Evolutionary conservation across 2,113 vertebrate genomes (phyloP), one percentile per base, ranked within the genome.

Genomic region (Empidonax alnorum): DNA sequence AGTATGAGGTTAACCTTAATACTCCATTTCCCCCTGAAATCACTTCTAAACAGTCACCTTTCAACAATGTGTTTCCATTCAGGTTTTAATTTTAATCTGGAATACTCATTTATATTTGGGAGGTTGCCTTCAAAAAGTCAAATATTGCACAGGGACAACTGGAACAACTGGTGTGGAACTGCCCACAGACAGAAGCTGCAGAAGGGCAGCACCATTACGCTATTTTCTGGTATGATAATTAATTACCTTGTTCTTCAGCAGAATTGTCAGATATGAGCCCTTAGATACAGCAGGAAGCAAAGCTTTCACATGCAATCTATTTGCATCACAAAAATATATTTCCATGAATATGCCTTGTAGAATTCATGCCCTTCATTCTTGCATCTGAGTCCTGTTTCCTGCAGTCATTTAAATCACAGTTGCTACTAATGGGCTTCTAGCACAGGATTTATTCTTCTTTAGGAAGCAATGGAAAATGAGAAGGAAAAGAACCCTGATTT

Each of bases 231-330:
- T 42, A 58, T 68, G 42, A 46, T 76, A 92, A 90, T 93, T 78
- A 92, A 91, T 92, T 93, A 69, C 72, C 53, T 87, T 58, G 37
- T 77, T 87, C 85, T 89, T 90, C 42, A 87, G 76, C 74, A 84
- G 73, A 90, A 80, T 82, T 89, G 63, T 94, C 85, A 84, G 46
- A 52, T 62, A 84, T 27, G 53, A 96, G 71, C 63, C 23, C 19
- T 84, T 49, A 73, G 89, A 72, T 85, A 44, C 89, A 90, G 24
- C 66, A 79, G 65, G 84, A 83, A 89, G 58, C 28, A 77, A 62
- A 59, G 33, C 61, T 88, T 93, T 90, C 55, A 37, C 33, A 52
- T n/a, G 49, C 56, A 68, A 63, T 89, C 22, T 81, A 35, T 88
- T 83, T 86, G 68, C 80, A 77, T 88, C 55, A 77, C 50, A 86